Evolutionary conservation across 2,113 vertebrate species (phyloP).

Genomic region (Periophthalmus modestus): DNA sequence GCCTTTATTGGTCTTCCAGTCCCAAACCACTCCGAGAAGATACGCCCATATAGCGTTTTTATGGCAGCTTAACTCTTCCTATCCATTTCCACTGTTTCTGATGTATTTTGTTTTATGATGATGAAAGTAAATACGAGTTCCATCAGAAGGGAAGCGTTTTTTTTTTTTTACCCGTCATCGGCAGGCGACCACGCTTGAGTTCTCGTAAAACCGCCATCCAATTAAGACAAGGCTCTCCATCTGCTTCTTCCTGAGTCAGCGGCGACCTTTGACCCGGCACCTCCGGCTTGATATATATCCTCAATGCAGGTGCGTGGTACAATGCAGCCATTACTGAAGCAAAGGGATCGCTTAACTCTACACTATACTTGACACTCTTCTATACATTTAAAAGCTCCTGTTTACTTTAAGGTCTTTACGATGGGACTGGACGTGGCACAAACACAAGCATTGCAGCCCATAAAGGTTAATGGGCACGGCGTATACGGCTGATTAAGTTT

Average conservation of each 20-base stretch:
- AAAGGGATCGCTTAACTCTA: background rate
- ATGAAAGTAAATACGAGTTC: constrained; percentile 59
- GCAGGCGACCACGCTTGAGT: constrained; percentile 42
- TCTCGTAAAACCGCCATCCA: constrained; percentile 47
- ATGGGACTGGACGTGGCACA: constrained; percentile 6
- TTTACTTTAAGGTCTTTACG: constrained; percentile 4
- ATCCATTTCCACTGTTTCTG: constrained; percentile 52
- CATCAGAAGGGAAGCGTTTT: constrained; percentile 3
- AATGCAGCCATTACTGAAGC: constrained; percentile 10
- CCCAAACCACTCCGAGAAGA: constrained; percentile 43
- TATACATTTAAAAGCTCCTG: background rate
- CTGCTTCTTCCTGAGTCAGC: constrained; percentile 58
- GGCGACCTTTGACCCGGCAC: constrained; percentile 43
- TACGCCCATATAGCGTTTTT: constrained; percentile 42
- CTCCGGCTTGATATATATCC: constrained; percentile 40
- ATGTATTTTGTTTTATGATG: constrained; percentile 39
- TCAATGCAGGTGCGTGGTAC: constrained; percentile 23
- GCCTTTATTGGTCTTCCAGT: constrained; percentile 54
- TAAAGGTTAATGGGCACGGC: constrained; percentile 17
- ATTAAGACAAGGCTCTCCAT: constrained; percentile 59
- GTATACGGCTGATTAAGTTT: background rate
- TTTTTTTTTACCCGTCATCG: constrained; percentile 35
- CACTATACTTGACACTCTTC: constrained; percentile 1
- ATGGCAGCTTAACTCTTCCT: constrained; percentile 53
- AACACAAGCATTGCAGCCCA: background rate